A percentile compares a stretch with the other conserved stretches of the same genome.
phyloP scores from a whole-genome alignment of 2,888 invertebrate species.

The Anarsia innoxiella region DNA sequence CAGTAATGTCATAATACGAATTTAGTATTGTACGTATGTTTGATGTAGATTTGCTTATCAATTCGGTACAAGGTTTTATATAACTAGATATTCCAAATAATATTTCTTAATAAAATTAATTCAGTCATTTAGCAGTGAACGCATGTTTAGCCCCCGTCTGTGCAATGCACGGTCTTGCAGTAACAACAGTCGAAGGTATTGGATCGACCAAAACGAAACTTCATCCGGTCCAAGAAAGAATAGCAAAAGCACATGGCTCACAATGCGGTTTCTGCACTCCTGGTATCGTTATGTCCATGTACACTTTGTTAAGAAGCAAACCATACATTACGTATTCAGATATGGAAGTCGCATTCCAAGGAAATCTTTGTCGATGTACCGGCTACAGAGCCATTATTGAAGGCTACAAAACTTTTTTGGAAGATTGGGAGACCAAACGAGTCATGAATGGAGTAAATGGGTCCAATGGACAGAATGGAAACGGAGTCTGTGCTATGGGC shows the following conservation, averaged over 20 bases:
- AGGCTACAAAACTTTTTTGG: conserved; percentile 84
- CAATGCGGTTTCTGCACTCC: conserved; percentile 94
- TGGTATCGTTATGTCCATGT: conserved; percentile 95
- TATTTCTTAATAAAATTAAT: conserved; percentile 18
- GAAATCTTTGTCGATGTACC: conserved; percentile 87
- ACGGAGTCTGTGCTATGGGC: conserved; percentile 72
- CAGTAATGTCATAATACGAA: too few species aligned
- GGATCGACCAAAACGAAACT: conserved; percentile 82
- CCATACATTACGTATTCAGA: conserved; percentile 70
- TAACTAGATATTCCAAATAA: too few species aligned
- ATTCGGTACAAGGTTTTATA: too few species aligned
- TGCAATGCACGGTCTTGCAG: conserved; percentile 85
- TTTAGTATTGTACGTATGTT: too few species aligned
- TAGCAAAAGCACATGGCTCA: conserved; percentile 89
- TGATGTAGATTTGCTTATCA: too few species aligned
- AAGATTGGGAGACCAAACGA: conserved; percentile 78
- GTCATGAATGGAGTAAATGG: conserved; percentile 29
- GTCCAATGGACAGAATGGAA: conserved; percentile 26
- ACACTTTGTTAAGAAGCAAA: conserved; percentile 80
- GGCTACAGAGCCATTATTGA: conserved; percentile 91
- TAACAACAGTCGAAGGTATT: conserved; percentile 91
- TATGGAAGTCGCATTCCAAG: conserved; percentile 84
- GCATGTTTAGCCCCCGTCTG: conserved; percentile 89
- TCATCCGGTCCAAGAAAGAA: conserved; percentile 87
- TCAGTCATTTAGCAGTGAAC: conserved; percentile 84